These are phyloP conservation scores for Micrasema minimum DNA, from an alignment of 1,140 invertebrate species.

Conservation along the genomic window DNA sequence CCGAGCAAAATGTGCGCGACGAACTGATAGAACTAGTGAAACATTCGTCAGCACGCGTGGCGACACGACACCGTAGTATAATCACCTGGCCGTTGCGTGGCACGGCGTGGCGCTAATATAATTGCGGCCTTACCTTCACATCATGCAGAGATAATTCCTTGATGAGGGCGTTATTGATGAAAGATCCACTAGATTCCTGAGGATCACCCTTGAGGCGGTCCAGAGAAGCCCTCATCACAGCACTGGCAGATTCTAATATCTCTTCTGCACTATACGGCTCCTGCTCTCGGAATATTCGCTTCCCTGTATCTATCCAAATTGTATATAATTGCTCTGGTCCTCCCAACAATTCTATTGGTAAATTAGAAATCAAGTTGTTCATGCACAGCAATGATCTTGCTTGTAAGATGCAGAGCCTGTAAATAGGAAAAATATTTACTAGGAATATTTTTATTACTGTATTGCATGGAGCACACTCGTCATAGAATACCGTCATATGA, in stretches of 20 bases:
- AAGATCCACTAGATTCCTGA: constrained; percentile 55
- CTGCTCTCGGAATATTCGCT: constrained; percentile 67
- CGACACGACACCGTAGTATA: too few relatives aligned
- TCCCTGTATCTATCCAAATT: constrained; percentile 69
- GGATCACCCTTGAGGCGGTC: constrained; percentile 63
- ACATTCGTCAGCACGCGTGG: too few relatives aligned
- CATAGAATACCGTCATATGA: too few relatives aligned
- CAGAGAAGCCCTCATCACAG: constrained; percentile 73
- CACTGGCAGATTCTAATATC: constrained; percentile 73
- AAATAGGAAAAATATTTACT: too few relatives aligned
- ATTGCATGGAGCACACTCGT: too few relatives aligned
- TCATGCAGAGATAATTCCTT: constrained; percentile 61
- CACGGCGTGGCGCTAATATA: too few relatives aligned
- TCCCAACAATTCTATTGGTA: constrained; percentile 71
- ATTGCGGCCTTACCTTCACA: constrained; percentile 60
- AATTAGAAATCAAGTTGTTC: constrained; percentile 73
- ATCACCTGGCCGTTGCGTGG: too few relatives aligned
- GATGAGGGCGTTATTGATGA: constrained; percentile 57
- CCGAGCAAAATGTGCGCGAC: too few relatives aligned
- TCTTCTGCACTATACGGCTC: constrained; percentile 61
- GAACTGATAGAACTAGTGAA: too few relatives aligned
- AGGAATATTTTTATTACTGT: too few relatives aligned
- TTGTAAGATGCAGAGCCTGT: constrained; percentile 65
- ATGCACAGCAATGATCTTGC: constrained; percentile 73
- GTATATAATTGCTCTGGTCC: constrained; percentile 67